Conservation (phyloP, 1,140 invertebrate genomes). For the Lordiphosa collinella region DNA sequence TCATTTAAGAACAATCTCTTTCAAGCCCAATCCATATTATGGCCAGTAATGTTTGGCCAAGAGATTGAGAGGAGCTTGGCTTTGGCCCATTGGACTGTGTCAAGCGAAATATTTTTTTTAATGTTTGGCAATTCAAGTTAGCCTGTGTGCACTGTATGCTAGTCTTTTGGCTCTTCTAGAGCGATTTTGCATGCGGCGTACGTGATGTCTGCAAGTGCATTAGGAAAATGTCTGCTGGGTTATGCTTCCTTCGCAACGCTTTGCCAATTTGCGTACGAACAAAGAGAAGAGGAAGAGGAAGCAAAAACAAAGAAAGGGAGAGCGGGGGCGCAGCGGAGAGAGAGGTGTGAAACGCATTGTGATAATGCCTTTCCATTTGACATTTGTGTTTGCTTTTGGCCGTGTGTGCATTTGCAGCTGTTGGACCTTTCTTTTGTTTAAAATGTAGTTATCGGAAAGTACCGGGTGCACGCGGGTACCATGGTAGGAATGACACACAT, state of each 20-base stretch:
- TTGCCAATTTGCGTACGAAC: constrained; percentile 65
- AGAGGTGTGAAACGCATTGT: constrained; percentile 38
- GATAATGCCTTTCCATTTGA: constrained; percentile 28
- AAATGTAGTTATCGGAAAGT: constrained; percentile 23
- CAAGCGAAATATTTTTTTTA: too few relatives aligned
- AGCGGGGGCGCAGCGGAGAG: neutral
- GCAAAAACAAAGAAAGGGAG: constrained; percentile 16
- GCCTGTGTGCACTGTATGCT: constrained; percentile 11
- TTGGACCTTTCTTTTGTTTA: constrained; percentile 38
- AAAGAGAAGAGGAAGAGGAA: constrained; percentile 48
- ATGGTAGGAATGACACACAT: constrained; percentile 20
- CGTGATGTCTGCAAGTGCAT: constrained; percentile 43
- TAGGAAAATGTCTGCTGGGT: constrained; percentile 64
- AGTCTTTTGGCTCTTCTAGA: constrained; percentile 10
- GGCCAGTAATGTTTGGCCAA: too few relatives aligned
- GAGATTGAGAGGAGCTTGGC: too few relatives aligned
- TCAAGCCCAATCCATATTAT: too few relatives aligned
- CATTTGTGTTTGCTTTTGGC: neutral
- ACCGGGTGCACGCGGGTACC: too few relatives aligned
- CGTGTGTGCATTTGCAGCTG: constrained; percentile 33
- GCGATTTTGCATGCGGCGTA: constrained; percentile 51
- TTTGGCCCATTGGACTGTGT: too few relatives aligned
- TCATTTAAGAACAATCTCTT: too few relatives aligned
- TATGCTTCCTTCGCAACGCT: constrained; percentile 54
- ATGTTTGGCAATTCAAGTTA: neutral